Percentiles rank a stretch among this genome's conserved stretches.
Evolutionary conservation across 2,113 vertebrate species (phyloP).

Genomic region (Dendrocopos noguchii): DNA sequence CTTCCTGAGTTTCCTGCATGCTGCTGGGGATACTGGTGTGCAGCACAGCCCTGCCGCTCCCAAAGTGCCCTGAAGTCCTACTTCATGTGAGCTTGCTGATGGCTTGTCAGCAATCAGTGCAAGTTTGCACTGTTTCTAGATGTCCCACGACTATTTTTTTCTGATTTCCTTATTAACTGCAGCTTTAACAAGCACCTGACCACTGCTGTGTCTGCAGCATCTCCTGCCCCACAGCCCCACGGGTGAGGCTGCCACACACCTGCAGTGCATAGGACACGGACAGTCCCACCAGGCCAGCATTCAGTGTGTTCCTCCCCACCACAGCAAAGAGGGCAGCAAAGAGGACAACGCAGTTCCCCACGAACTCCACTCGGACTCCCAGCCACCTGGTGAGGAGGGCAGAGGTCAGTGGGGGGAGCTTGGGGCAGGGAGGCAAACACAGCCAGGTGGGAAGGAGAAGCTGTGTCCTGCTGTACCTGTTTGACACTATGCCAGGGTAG

Average conservation of each 20-base stretch:
- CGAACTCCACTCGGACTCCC: slow-evolving; percentile 89
- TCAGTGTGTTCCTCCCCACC: slow-evolving; percentile 82
- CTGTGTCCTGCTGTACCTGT: slow-evolving; percentile 79
- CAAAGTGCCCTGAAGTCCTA: not conserved
- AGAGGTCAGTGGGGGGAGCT: not conserved
- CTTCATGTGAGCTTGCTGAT: not conserved
- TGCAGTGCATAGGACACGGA: slow-evolving; percentile 94
- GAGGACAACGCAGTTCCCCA: slow-evolving; percentile 93
- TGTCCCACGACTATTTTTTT: not conserved
- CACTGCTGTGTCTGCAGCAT: not conserved
- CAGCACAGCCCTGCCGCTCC: not conserved
- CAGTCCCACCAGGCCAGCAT: slow-evolving; percentile 89
- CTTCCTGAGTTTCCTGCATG: not conserved
- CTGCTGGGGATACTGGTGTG: not conserved
- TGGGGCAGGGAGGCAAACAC: not conserved
- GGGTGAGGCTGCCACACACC: slow-evolving; percentile 66
- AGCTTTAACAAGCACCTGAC: not conserved
- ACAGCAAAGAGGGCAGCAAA: slow-evolving; percentile 95
- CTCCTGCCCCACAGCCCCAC: not conserved
- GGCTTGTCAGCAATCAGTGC: not conserved
- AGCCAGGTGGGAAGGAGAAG: not conserved
- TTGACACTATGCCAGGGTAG: slow-evolving; percentile 89
- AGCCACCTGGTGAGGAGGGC: slow-evolving; percentile 86
- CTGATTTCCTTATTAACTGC: not conserved
- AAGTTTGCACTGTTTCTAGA: not conserved